Evolutionary conservation across 2,797 vertebrate genomes (phyloP), one percentile per base, ranked within the genome.

Genomic region (Podargus strigoides): DNA sequence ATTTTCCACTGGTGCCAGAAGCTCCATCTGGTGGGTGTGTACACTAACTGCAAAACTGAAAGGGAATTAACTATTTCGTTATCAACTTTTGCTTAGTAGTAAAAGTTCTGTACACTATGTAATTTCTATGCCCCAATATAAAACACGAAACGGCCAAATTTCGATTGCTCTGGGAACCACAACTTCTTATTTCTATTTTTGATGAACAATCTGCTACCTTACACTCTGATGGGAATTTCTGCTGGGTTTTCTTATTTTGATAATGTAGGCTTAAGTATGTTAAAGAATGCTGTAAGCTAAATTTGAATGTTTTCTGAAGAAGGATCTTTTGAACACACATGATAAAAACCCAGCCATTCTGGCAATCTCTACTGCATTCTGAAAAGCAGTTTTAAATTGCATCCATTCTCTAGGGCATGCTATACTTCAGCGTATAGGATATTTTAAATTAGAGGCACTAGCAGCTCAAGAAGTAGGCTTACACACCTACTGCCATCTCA

Each of bases 11-110:
- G 94, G 84, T 95, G 91, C 93, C 89, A 81, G 83, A 97, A 89
- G 96, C 95, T 96, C 97, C 97, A 97, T 95, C 97, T 97, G 96
- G 93, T 94, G 97, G 95, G 93, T 91, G 96, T 97, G 96, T 85
- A 91, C 74, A 88, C 96, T 94, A 95, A 96, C 93, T 95, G 95
- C 95, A 96, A 93, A 92, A 87, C 90, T 84, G 68, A 94, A 86
- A 56, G 13, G 70, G 56, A 94, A 94, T 96, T 96, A 97, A 96
- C 95, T 91, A 87, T 96, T 95, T 96, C 92, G 67, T 94, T 93
- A 78, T 91, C 85, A 87, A 90, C 67, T 77, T 78, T 12, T 27
- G 14, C 16, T 58, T 56, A 84, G 49, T 7, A 70, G 53, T 44
- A 41, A 12, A 72, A 94, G 84, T 53, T 73, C 60, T 41, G 32